Evolutionary conservation across 2,113 vertebrate genomes (phyloP), one percentile per base, ranked within the genome.

Genomic region (Paralichthys olivaceus): DNA sequence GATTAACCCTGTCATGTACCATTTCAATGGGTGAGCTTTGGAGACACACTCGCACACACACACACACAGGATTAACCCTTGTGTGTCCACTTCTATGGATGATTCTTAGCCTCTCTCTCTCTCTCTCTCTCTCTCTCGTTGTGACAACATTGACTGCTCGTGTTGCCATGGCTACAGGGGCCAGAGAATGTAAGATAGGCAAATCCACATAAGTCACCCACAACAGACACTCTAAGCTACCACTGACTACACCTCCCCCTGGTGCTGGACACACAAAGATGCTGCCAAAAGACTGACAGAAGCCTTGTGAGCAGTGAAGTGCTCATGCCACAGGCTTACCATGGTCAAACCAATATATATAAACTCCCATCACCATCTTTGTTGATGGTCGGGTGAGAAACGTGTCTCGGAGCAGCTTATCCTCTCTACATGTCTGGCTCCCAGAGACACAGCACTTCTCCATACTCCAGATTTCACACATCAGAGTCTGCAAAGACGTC

Each of bases 1-100:
- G 91, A 92, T 93, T 92, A 91, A 91, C 89, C 90, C 79, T 60
- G 25, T 81, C 90, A 90, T 91, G 92, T 92, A 92, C 88, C 83
- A 90, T 90, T 91, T 91, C 87, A 90, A 87, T 92, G 89, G 80
- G 80, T 57, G 69, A 87, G 86, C 80, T 89, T 82, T 80, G 79
- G 77, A 81, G 25, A 69, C 54, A 59, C 66, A 72, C 60, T 32
- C 60, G 63, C 65, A 68, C 62, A 55, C 53, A 60, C 69, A 55
- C 65, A 68, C 57, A 55, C 53, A 56, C 67, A 57, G 84, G 91
- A 91, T 92, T 91, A 92, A 93, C 92, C 86, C 87, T 87, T 86
- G 80, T 86, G 85, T 86, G 90, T 90, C 89, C 85, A 88, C 86
- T 89, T 91, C 77, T 83, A 89, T 70, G 84, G 85, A 79, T 88